Base-by-base conservation (phyloP, 2,113 vertebrate species). In the Nycticorax nycticorax region DNA sequence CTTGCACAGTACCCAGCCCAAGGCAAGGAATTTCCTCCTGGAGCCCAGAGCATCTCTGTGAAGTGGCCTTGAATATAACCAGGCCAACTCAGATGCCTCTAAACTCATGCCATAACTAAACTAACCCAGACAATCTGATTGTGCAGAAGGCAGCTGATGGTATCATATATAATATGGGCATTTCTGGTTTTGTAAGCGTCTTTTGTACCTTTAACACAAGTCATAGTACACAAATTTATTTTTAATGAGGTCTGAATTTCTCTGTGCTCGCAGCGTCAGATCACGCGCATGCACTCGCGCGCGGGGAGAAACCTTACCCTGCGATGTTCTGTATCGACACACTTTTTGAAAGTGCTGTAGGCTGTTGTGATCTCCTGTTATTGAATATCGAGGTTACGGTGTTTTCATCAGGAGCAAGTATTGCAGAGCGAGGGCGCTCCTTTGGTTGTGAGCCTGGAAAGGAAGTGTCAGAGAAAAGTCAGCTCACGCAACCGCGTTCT, bases 311-410 rank as follows among this genome's bases (percentile, higher is more conserved):
- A 3, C 48, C 99, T 98, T 96, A 99, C 99, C 99, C 99, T 81
- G 99, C 98, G n/a, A 99, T 99, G 98, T 99, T 99, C 98, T 99
- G 99, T 93, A 99, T 99, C 20, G 99, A 99, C 82, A 99, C 98
- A 74, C 99, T 99, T 97, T 99, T 99, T 10, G 99, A 99, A 83
- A 99, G 99, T 0, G 98, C 71, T 62, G 98, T 96, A 60, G 93
- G 88, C 96, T 99, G 97, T 93, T 99, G 98, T 74, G 99, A 97
- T 75, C 99, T 98, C 56, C 99, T 97, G 41, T 85, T 97, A 26
- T 41, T 76, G 96, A 96, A 98, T 69, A 86, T 43, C n/a, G 87
- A 98, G 67, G 82, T 96, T 21, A 83, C 74, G 0, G 97, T 93
- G 91, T 96, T 97, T 12, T 99, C 99, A 2, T 99, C 99, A 0